Evolutionary conservation across 2,888 invertebrate species (phyloP).

Genomic region (Diaphora mendica): DNA sequence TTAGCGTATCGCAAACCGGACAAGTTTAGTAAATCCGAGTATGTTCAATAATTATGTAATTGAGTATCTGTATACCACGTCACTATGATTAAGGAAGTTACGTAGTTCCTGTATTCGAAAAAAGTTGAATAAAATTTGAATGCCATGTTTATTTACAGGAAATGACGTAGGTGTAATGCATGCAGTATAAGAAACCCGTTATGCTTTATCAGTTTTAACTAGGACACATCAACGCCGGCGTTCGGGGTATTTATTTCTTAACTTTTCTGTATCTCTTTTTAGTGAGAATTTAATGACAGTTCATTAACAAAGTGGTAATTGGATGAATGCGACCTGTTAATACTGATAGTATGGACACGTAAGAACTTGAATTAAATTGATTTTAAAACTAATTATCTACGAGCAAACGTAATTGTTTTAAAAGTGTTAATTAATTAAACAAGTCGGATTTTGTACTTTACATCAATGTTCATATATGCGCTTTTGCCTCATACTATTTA

Average conservation of each 20-base stretch:
- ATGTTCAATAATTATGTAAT: constrained; percentile 38
- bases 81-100: constrained; percentile 21
- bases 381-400: background rate
- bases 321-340: background rate
- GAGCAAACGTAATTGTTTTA: background rate
- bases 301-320: constrained; percentile 8
- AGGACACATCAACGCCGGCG: constrained; percentile 24
- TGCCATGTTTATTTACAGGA: constrained; percentile 47
- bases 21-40: constrained; percentile 33
- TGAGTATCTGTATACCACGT: constrained; percentile 24
- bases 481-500: background rate
- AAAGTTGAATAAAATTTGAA: constrained; percentile 47
- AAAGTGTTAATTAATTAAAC: background rate
- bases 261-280: constrained; percentile 6
- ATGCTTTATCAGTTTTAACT: constrained; percentile 42
- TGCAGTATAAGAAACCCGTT: constrained; percentile 35
- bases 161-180: constrained; percentile 35
- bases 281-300: constrained; percentile 1
- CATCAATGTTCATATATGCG: background rate
- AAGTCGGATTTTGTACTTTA: background rate
- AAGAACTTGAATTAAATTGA: background rate
- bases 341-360: background rate
- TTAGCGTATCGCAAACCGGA: constrained; percentile 33
- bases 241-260: constrained; percentile 16
- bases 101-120: constrained; percentile 36